Base-by-base conservation (phyloP, 2,888 invertebrate species). In the Eremobia ochroleuca region DNA sequence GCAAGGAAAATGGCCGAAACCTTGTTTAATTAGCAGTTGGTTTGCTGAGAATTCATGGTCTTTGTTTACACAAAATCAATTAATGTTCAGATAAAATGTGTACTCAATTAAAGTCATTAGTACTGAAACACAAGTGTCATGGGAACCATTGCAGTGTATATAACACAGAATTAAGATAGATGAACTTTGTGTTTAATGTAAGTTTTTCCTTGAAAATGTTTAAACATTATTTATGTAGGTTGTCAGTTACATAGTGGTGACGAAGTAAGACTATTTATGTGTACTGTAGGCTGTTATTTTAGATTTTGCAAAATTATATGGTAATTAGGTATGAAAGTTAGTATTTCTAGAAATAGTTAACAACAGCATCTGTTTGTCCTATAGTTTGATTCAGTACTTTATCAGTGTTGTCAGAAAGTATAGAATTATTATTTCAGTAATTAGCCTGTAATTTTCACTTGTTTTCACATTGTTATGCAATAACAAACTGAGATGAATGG, bases 171-270 rank as follows among this genome's bases (percentile, higher is more conserved):
- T 65, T 58, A 73, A 62, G 40, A 73, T 70, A 64, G 2, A 70
- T 73, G 55, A 49, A 34, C 58, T 34, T 62, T 70, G 28, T 61
- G 52, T 66, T 61, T 34, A 55, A 64, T 52, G 82, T 76, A 58
- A 84, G 71, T 72, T 76, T 82, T 80, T 82, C 80, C 84, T 84
- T 18, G 13, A 83, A 43, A 75, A 79, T 77, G 46, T 67, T 65
- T 31, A 25, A 46, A 81, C 65, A 66, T 37, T 34, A 68, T 65
- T 25, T 65, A 43, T 61, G 55, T 76, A 73, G 49, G 61, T 76
- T 52, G 58, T 58, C 25, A 25, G 58, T 73, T 13, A 52, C 46
- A 55, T 64, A 75, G 43, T 46, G n/a, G 34, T 76, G 58, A 55
- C 34, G 21, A 49, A 59, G 31, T 59, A 68, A n/a, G 11, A 34